Percentiles rank a stretch among this genome's conserved stretches.
These are phyloP conservation scores for Heliconius himera DNA, from an alignment of 1,140 invertebrate genomes.

Conservation along the genomic window DNA sequence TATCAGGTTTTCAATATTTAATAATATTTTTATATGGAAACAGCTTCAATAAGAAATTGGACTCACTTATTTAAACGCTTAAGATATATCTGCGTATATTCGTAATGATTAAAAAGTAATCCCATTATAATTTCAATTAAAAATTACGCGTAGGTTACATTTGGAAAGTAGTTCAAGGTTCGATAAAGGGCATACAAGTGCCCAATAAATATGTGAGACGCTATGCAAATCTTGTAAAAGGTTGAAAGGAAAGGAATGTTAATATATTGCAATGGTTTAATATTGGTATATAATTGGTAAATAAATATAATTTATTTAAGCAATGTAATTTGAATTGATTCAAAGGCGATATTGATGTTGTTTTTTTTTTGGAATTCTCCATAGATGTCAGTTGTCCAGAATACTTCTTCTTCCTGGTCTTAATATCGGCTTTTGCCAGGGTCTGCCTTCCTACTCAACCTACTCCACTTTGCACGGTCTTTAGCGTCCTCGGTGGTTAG, in stretches of 20 bases:
- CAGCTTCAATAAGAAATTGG: too few species aligned
- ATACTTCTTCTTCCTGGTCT: too few species aligned
- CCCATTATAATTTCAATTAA: conserved; percentile 11
- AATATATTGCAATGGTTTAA: background rate
- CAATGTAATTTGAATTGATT: background rate
- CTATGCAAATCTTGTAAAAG: background rate
- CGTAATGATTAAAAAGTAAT: conserved; percentile 8
- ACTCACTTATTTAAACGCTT: background rate
- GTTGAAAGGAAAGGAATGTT: background rate
- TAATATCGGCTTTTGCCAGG: too few species aligned
- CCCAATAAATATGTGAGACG: conserved; percentile 14
- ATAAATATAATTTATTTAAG: background rate
- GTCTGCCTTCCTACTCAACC: too few species aligned
- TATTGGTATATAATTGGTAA: background rate
- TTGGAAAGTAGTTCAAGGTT: conserved; percentile 17
- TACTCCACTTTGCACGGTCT: too few species aligned
- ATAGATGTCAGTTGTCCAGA: background rate
- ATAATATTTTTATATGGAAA: too few species aligned
- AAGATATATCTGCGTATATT: background rate
- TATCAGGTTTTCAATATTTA: too few species aligned
- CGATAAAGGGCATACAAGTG: conserved; percentile 10
- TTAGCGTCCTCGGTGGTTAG: too few species aligned
- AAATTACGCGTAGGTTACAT: conserved; percentile 15
- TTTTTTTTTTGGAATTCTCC: too few species aligned
- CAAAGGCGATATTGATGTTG: background rate